Evolutionary conservation across 1,140 invertebrate species (phyloP), one percentile per base, ranked within the genome.

Genomic region (fruit fly (Drosophila melanogaster)): DNA sequence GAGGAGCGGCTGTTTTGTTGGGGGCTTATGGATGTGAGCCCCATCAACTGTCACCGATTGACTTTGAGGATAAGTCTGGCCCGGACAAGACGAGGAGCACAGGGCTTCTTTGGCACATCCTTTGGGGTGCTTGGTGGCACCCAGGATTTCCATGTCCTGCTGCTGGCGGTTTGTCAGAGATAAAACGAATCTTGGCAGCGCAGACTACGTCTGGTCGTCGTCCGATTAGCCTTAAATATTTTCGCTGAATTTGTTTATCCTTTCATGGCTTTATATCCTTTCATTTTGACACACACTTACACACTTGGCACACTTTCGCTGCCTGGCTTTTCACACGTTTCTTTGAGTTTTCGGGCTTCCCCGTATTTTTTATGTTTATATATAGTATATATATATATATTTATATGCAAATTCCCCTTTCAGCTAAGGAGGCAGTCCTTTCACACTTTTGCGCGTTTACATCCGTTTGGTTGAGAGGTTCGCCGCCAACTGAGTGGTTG

Each of bases 401-500:
- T 43, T 77, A 56, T 73, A 58, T 85, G 50, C 73, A 71, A 47
- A 51, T 81, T 62, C 49, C 17, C 43, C 58, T 41, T 41, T 51
- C 44, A 55, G 41, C 58, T 50, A 3, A 51, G 55, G 41, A 64
- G 57, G 54, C 56, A 49, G 72, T 64, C 43, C 30, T 38, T 51
- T 56, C 64, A 78, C 73, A 64, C 35, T 51, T 33, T 38, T 22
- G 44, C 24, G 54, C 30, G 15, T 47, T 54, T 47, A 56, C 79
- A 77, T 77, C 84, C 79, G 84, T 67, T 89, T 73, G 67, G 62
- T 79, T 80, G 66, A 79, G 78, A 79, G 67, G 84, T 87, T 73
- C 67, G 76, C 76, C 79, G 84, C 77, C 79, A 77, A 89, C 83
- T 87, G 76, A 84, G 76, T 87, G 56, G 12, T 35, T 57, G 65